These are phyloP conservation scores for Oplegnathus fasciatus DNA, from an alignment of 2,113 vertebrate species.

Conservation along the genomic window DNA sequence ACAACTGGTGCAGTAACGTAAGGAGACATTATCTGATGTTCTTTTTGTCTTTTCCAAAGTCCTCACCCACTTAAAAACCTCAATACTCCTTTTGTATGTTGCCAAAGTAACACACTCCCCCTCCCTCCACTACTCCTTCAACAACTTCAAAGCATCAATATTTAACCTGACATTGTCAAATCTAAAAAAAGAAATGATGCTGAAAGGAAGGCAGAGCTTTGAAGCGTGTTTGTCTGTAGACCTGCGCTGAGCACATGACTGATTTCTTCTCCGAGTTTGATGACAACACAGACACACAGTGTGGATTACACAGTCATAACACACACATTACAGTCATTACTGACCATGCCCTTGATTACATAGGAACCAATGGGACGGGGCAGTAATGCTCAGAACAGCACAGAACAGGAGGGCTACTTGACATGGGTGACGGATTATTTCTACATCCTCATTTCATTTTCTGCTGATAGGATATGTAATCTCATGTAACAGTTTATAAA, in stretches of 20 bases:
- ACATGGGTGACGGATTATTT: slow-evolving; percentile 16
- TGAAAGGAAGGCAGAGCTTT: slow-evolving; percentile 63
- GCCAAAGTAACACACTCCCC: slow-evolving; percentile 42
- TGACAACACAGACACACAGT: slow-evolving; percentile 29
- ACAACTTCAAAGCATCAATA: slow-evolving; percentile 73
- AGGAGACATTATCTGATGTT: slow-evolving; percentile 3
- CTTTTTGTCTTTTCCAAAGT: slow-evolving; percentile 12
- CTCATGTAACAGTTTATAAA: not conserved
- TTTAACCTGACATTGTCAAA: slow-evolving; percentile 74
- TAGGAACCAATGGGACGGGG: slow-evolving; percentile 12
- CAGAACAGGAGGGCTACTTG: slow-evolving; percentile 1
- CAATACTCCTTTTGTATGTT: slow-evolving; percentile 42
- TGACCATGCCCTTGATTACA: slow-evolving; percentile 5
- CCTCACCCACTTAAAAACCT: slow-evolving; percentile 17
- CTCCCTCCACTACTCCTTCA: slow-evolving; percentile 41
- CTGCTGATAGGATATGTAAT: not conserved
- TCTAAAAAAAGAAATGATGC: slow-evolving; percentile 71
- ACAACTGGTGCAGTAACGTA: not conserved
- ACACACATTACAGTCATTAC: slow-evolving; percentile 15
- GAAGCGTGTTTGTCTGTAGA: slow-evolving; percentile 58
- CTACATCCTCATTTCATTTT: not conserved
- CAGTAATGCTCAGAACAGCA: not conserved
- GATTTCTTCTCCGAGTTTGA: slow-evolving; percentile 45
- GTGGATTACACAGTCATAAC: not conserved
- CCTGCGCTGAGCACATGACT: slow-evolving; percentile 39